Conservation (phyloP, 64 coral and sea anemone species). For the Orbicella faveolata region DNA sequence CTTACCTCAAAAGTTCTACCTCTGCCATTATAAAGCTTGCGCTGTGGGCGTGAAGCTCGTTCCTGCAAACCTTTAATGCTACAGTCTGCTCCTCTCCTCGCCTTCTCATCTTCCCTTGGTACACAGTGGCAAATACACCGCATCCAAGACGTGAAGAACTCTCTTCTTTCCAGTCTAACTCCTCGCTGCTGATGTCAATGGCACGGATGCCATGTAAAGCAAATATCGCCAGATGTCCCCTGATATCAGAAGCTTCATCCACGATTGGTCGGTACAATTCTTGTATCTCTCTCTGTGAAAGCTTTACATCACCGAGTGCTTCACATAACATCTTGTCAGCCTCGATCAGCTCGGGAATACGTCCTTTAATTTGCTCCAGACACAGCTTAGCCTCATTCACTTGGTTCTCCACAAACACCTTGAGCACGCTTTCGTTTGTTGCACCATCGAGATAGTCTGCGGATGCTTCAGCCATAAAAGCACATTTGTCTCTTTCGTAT, state of each 20-base stretch:
- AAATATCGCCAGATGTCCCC: neutral
- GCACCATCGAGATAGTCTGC: neutral
- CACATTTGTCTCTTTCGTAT: neutral
- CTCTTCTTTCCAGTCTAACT: neutral
- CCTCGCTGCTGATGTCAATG: neutral
- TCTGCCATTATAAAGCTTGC: neutral
- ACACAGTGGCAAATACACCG: neutral
- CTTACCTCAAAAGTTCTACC: slow-evolving; percentile 20
- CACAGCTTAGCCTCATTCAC: neutral
- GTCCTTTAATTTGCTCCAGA: slow-evolving; percentile 8
- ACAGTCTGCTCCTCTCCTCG: neutral
- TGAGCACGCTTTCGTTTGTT: neutral
- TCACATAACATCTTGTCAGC: slow-evolving; percentile 15
- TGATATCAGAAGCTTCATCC: neutral
- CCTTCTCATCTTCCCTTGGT: neutral
- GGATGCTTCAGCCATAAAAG: neutral
- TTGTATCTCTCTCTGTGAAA: neutral
- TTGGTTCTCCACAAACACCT: neutral
- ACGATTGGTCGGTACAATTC: neutral
- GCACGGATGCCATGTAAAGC: neutral
- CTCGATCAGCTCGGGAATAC: slow-evolving; percentile 28
- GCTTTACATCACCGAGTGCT: neutral
- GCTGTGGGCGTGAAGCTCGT: neutral
- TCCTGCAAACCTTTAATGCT: neutral
- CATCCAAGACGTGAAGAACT: neutral